Evolutionary conservation across 2,888 invertebrate species (phyloP).

Genomic region (Caenorhabditis sp.): DNA sequence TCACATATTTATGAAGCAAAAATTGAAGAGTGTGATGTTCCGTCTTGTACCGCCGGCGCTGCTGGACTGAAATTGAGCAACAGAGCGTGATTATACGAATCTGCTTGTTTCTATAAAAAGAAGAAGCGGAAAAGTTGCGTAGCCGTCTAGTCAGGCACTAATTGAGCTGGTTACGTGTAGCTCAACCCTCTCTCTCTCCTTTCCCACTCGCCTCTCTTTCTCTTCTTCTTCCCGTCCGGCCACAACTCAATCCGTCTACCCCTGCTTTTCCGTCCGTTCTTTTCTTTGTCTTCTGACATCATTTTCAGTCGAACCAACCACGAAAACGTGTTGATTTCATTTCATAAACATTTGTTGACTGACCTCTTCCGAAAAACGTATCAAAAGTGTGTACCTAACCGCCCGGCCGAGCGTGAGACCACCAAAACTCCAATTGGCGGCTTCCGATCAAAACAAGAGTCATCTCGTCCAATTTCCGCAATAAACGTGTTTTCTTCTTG

Average conservation of each 20-base stretch:
- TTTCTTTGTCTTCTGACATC: no score
- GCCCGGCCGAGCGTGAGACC: no score
- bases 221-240: neutral
- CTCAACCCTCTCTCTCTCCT: slow-evolving; percentile 21
- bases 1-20: no score
- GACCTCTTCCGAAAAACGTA: neutral
- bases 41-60: neutral
- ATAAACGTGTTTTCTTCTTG: slow-evolving; percentile 15
- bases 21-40: neutral
- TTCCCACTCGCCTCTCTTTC: neutral
- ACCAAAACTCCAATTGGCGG: slow-evolving; percentile 11
- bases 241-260: neutral
- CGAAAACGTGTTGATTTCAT: no score
- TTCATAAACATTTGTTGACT: neutral
- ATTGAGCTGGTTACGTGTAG: slow-evolving; percentile 41
- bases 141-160: no score
- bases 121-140: no score
- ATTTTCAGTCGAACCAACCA: no score
- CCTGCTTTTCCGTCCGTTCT: neutral
- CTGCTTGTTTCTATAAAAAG: no score
- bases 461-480: slow-evolving; percentile 4
- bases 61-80: no score
- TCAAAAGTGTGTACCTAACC: slow-evolving; percentile 2
- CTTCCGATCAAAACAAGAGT: slow-evolving; percentile 29
- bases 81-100: no score